Evolutionary conservation across 2,113 vertebrate genomes (phyloP).

Genomic region (Myxocyprinus asiaticus): DNA sequence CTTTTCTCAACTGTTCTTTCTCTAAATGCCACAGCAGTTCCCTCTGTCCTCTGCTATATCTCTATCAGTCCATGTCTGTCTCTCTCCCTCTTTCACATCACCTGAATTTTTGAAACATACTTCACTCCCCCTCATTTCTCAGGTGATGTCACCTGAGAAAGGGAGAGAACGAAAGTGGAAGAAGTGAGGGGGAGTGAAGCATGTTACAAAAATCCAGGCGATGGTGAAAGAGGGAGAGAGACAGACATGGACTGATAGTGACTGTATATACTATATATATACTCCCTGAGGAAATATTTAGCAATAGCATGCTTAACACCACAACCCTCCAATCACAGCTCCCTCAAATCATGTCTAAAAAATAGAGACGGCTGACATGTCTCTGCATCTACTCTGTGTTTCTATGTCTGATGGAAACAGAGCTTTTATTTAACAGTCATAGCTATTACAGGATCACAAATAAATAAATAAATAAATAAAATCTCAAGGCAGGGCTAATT

Average conservation of each 20-base stretch:
- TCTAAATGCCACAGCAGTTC: neutral
- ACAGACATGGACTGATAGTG: no score
- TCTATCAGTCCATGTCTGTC: conserved; percentile 11
- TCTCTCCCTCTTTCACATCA: conserved; percentile 32
- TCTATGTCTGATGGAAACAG: conserved; percentile 60
- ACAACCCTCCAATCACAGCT: conserved; percentile 69
- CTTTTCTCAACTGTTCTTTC: neutral
- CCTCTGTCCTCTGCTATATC: conserved; percentile 19
- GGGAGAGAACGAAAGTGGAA: no score
- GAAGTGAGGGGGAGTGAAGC: no score
- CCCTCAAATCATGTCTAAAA: conserved; percentile 64
- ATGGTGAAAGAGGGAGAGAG: no score
- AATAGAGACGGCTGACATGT: conserved; percentile 67
- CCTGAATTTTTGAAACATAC: conserved; percentile 20
- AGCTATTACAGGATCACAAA: conserved; percentile 71
- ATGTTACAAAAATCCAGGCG: no score
- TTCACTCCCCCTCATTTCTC: conserved; percentile 41
- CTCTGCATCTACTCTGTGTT: conserved; percentile 63
- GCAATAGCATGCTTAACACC: conserved; percentile 76
- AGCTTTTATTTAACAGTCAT: conserved; percentile 66
- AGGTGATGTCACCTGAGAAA: no score
- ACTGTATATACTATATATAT: conserved; percentile 43
- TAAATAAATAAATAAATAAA: conserved; percentile 1
- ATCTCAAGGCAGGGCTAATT: conserved; percentile 70
- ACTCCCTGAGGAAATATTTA: conserved; percentile 76